These are phyloP conservation scores for Galagoides demidoff DNA, from an alignment of 2,797 vertebrate species.

Conservation along the genomic window DNA sequence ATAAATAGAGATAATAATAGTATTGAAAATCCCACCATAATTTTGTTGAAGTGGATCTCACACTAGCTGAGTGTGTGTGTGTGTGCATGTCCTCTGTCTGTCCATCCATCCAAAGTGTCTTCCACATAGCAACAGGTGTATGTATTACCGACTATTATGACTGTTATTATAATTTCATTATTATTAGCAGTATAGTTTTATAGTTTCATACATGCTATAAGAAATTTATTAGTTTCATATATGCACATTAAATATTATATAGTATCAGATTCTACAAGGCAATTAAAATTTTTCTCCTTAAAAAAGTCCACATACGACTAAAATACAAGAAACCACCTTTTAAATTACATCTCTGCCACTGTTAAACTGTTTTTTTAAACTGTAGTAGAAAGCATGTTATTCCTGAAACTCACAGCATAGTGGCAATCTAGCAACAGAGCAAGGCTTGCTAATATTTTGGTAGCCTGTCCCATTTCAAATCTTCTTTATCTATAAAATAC, in stretches of 20 bases:
- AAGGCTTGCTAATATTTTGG: neutral
- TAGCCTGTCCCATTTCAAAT: neutral
- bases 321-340: constrained; percentile 31
- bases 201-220: neutral
- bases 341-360: neutral
- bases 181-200: neutral
- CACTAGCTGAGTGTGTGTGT: neutral
- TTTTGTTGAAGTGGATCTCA: neutral
- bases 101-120: neutral
- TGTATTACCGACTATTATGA: neutral
- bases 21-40: neutral
- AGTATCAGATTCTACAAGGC: neutral
- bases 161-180: neutral
- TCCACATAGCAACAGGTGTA: neutral
- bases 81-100: rapidly evolving
- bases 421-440: neutral
- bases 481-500: neutral
- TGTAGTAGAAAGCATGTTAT: neutral
- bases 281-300: neutral
- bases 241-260: neutral
- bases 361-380: neutral
- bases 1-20: constrained; percentile 12
- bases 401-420: neutral
- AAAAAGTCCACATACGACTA: neutral
- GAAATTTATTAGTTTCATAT: constrained; percentile 11